Percentiles rank a stretch among this genome's conserved stretches.
Evolutionary conservation across 2,888 invertebrate species (phyloP).

Genomic region (Busseola fusca): DNA sequence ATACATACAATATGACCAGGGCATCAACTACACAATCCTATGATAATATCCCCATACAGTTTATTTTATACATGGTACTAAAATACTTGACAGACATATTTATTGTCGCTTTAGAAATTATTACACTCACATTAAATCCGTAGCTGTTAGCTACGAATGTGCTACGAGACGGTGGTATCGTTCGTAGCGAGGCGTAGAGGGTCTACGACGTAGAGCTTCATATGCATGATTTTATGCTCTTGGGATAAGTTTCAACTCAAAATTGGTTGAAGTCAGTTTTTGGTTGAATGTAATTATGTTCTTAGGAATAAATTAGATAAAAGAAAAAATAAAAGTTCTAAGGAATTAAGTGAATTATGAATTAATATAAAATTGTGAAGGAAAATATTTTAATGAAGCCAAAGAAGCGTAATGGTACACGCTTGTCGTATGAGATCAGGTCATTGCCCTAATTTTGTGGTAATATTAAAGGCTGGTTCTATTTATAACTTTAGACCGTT

Average conservation of each 20-base stretch:
- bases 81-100: constrained; percentile 67
- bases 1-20: constrained; percentile 59
- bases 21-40: constrained; percentile 60
- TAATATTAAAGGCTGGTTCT: background rate
- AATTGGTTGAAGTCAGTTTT: background rate
- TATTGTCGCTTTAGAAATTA: constrained; percentile 65
- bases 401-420: background rate
- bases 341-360: too few relatives aligned
- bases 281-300: background rate
- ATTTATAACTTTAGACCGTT: too few relatives aligned
- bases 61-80: constrained; percentile 68
- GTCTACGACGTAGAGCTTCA: constrained; percentile 45
- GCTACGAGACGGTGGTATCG: constrained; percentile 34
- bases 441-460: background rate
- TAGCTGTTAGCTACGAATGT: constrained; percentile 48
- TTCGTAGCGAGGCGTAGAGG: constrained; percentile 36
- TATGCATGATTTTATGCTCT: constrained; percentile 3
- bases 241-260: background rate
- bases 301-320: background rate
- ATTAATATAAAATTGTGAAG: background rate
- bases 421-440: background rate
- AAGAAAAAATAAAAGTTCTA: too few relatives aligned
- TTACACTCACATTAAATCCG: constrained; percentile 55
- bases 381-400: background rate
- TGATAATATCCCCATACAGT: constrained; percentile 67